Evolutionary conservation across 2,888 invertebrate species (phyloP), one percentile per base, ranked within the genome.

Genomic region (Synanthedon vespiformis): DNA sequence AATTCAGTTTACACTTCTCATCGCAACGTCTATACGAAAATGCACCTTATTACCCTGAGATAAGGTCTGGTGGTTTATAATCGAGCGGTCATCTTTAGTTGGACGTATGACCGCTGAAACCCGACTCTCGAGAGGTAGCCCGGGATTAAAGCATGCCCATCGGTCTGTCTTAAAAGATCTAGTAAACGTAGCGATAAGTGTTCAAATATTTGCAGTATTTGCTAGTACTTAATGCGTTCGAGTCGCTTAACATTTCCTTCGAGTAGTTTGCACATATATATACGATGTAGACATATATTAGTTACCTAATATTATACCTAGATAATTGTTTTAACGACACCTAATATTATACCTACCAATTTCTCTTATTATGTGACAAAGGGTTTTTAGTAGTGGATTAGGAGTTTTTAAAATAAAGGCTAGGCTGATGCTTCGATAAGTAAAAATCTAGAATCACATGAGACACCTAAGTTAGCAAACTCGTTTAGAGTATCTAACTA

Each of bases 81-180:
- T 5, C 44, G 44, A 44, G 13, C 13, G 44, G 6, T 6, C 34
- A 4, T 6, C 4, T 13, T 44, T 13, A 13, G 44, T n/a, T 44
- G 6, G 40, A 56, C 56, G 55, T 55, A 60, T 70, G 75, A 79
- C 79, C 79, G 55, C 79, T 77, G 79, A 77, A 79, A 79, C 63
- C 64, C 57, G 69, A 80, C 63, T 65, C 73, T 63, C 60, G 58
- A 48, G 44, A 13, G 13, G 44, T 44, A 44, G 44, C 44, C 8
- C 14, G 44, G 44, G 44, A 44, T 44, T 44, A 44, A 13, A 14
- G 13, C 44, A 44, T 13, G 44, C 13, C 14, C 44, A 44, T 44
- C 44, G 44, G 44, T 44, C 44, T 44, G 44, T 44, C 44, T n/a
- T 44, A 44, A 13, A 44, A 5, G 44, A 44, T 44, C 44, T 44